phyloP scores from a whole-genome alignment of 2,888 invertebrate genomes.

The Lamellibrachia columna region DNA sequence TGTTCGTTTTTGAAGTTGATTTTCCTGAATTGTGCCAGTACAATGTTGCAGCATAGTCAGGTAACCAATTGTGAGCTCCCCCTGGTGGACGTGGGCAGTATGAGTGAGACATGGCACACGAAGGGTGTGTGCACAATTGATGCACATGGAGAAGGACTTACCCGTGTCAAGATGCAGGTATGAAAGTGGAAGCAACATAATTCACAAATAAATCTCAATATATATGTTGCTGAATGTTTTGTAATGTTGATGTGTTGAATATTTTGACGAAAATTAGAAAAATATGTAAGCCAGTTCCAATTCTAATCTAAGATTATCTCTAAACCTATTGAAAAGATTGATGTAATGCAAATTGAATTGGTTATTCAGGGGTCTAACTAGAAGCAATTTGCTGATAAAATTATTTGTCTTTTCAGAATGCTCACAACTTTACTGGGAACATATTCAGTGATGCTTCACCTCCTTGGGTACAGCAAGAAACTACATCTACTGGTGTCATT shows the following conservation, averaged over 20 bases:
- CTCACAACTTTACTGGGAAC: not conserved
- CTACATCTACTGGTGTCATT: not conserved
- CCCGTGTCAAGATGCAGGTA: not conserved
- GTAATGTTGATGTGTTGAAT: too few species aligned
- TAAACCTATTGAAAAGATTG: too few species aligned
- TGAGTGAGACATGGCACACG: not conserved
- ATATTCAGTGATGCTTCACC: not conserved
- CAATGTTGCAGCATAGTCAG: not conserved
- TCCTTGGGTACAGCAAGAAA: not conserved
- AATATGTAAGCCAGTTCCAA: not conserved
- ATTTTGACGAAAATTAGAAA: too few species aligned
- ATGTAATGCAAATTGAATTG: not conserved
- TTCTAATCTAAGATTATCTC: not conserved
- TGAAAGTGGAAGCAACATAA: not conserved
- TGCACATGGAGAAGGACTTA: not conserved
- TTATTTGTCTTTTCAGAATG: not conserved
- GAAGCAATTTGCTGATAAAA: not conserved
- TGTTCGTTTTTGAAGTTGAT: not conserved
- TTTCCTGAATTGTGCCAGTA: conserved; percentile 11
- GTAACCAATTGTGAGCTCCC: not conserved
- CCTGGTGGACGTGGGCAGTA: not conserved
- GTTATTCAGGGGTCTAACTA: not conserved
- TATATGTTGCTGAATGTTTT: too few species aligned
- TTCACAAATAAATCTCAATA: not conserved
- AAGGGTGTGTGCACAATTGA: not conserved